phyloP scores from a whole-genome alignment of 2,113 vertebrate species.

The Larimichthys polyactis region DNA sequence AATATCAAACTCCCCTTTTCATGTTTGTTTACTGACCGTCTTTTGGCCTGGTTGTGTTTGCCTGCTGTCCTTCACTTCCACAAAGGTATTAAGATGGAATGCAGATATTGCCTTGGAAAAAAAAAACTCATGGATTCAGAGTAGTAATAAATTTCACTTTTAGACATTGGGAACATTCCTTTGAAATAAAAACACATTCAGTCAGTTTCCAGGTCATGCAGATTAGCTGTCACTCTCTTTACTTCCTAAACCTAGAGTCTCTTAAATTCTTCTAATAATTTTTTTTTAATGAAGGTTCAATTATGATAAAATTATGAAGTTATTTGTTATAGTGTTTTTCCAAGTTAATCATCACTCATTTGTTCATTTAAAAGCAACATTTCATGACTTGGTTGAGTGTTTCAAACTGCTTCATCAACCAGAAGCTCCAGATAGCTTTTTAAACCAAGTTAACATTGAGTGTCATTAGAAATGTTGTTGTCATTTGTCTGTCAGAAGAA shows the following conservation, averaged over 20 bases:
- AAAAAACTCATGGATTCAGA: too few relatives aligned
- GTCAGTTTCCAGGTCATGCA: not conserved
- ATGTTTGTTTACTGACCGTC: not conserved
- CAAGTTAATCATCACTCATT: too few relatives aligned
- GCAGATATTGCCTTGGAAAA: not conserved
- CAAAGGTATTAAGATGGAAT: not conserved
- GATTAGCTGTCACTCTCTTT: not conserved
- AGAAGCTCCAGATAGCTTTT: not conserved
- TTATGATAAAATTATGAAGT: not conserved
- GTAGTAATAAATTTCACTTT: not conserved
- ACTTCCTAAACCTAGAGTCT: not conserved
- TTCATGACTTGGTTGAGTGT: not conserved
- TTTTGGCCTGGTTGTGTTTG: not conserved
- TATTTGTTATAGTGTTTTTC: not conserved
- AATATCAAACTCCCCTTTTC: not conserved
- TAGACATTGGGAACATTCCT: not conserved
- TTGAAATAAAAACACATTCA: not conserved
- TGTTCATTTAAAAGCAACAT: not conserved
- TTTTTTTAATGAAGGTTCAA: not conserved
- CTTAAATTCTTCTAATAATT: not conserved
- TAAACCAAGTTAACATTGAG: not conserved
- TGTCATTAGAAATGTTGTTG: not conserved
- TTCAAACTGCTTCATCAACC: not conserved
- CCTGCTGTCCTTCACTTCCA: not conserved
- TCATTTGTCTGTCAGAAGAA: not conserved